These are phyloP conservation scores for Polypterus bichir DNA, from an alignment of 2,113 vertebrate genomes.

Conservation along the genomic window DNA sequence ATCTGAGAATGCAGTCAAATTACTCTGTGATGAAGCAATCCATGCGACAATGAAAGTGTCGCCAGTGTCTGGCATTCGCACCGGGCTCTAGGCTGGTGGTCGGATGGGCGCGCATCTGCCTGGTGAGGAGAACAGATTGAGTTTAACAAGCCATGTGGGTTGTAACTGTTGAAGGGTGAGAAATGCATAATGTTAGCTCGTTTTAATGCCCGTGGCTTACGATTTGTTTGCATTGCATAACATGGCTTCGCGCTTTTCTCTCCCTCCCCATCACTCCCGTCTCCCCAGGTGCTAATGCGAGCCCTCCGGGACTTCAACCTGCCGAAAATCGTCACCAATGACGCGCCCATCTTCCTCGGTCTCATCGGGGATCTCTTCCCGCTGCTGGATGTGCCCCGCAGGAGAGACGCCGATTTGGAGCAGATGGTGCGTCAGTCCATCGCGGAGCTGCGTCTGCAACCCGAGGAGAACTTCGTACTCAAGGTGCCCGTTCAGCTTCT, in stretches of 20 bases:
- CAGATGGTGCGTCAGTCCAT: constrained; percentile 57
- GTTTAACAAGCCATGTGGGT: constrained; percentile 97
- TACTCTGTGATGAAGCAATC: too few species aligned
- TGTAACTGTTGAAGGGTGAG: constrained; percentile 84
- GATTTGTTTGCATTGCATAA: constrained; percentile 78
- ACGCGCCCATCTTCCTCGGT: constrained; percentile 57
- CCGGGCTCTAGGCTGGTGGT: too few species aligned
- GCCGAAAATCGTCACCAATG: constrained; percentile 57
- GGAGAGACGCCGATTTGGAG: constrained; percentile 56
- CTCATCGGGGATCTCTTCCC: constrained; percentile 61
- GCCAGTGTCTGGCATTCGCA: too few species aligned
- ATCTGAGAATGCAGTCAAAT: too few species aligned
- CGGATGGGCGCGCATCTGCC: too few species aligned
- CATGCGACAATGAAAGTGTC: too few species aligned
- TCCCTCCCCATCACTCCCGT: constrained; percentile 15
- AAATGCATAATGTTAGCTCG: constrained; percentile 88
- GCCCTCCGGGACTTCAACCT: constrained; percentile 68
- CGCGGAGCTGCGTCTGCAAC: constrained; percentile 56
- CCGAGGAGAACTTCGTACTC: constrained; percentile 72
- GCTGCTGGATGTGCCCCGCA: constrained; percentile 52
- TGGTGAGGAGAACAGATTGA: constrained; percentile 77
- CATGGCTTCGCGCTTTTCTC: constrained; percentile 51
- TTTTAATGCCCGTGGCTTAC: constrained; percentile 84
- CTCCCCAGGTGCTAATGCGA: constrained; percentile 53
- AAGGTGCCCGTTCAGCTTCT: constrained; percentile 75